These are phyloP conservation scores for Nemotelus pantherinus DNA, from an alignment of 2,888 invertebrate species.

Conservation along the genomic window DNA sequence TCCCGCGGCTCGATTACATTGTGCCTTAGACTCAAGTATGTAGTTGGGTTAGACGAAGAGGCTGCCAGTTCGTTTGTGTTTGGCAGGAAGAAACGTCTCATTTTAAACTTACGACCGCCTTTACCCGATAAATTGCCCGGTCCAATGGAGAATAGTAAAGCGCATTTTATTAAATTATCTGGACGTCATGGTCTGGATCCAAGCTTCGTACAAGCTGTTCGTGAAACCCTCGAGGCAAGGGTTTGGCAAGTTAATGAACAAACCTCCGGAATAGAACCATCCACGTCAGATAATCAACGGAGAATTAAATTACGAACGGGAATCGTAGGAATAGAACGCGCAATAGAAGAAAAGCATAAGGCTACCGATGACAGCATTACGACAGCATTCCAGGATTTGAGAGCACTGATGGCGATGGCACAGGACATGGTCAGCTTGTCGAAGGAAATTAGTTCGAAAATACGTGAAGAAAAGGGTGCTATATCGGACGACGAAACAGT, in stretches of 20 bases:
- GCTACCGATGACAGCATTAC: constrained; percentile 92
- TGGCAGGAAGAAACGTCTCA: constrained; percentile 81
- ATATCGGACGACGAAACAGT: constrained; percentile 98
- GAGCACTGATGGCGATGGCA: constrained; percentile 93
- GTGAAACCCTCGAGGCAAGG: constrained; percentile 71
- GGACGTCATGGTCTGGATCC: constrained; percentile 84
- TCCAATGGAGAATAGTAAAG: constrained; percentile 76
- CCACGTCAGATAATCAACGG: constrained; percentile 53
- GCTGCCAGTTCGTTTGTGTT: constrained; percentile 81
- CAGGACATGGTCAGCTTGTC: constrained; percentile 97
- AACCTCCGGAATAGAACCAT: constrained; percentile 17
- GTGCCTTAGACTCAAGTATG: constrained; percentile 75
- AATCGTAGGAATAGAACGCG: constrained; percentile 95
- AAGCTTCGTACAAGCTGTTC: constrained; percentile 71
- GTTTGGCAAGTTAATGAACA: constrained; percentile 70
- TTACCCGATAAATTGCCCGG: constrained; percentile 76
- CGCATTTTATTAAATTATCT: constrained; percentile 82
- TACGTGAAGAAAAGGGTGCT: constrained; percentile 92
- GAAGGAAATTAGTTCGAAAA: constrained; percentile 90
- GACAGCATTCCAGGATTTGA: constrained; percentile 94
- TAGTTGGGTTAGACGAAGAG: constrained; percentile 84
- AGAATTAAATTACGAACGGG: constrained; percentile 82
- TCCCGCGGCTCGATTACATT: constrained; percentile 75
- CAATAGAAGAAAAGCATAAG: constrained; percentile 88
- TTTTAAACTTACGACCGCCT: constrained; percentile 78